Evolutionary conservation across 2,888 invertebrate species (phyloP), one percentile per base, ranked within the genome.

Genomic region (Leistus spinibarbis): DNA sequence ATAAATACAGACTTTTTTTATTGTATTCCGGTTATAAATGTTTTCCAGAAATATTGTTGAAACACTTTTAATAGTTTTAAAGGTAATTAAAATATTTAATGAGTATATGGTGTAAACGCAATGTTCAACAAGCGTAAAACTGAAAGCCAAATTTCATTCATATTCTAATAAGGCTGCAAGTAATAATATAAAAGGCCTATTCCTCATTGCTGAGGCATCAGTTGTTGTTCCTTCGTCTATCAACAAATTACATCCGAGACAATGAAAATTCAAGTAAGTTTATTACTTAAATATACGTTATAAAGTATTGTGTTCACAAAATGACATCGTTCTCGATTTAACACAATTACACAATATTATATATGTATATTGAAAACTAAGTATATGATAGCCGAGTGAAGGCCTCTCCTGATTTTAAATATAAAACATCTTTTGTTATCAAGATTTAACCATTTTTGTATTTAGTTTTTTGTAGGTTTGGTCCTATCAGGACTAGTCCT

Each of bases 401-500:
- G n/a, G n/a, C n/a, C n/a, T n/a, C n/a, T n/a, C n/a, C n/a, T n/a
- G n/a, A n/a, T 2, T 54, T 54, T 1, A 54, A 17, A 3, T 16
- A 54, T 54, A 54, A 3, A 3, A 54, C 13, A 3, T 54, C 1
- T 16, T 16, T n/a, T n/a, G n/a, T n/a, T n/a, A n/a, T n/a, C n/a
- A n/a, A n/a, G n/a, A n/a, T n/a, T n/a, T n/a, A n/a, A n/a, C n/a
- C 0, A 40, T 20, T 60, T 60, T 64, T 27, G 7, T 69, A 19
- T 69, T 2, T 60, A 56, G 69, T 24, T 69, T 22, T 69, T 57
- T 27, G 27, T 69, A 54, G 69, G 24, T 60, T 24, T 69, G 10
- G 23, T 40, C 60, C 57, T 69, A 13, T 1, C 54, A 16, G 69
- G 69, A 16, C 60, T 69, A 69, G 69, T 40, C 69, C 24, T 69